A percentile compares a stretch with the other conserved stretches of the same genome.
phyloP scores from a whole-genome alignment of 1,140 invertebrate genomes.

The Hyphantria cunea region DNA sequence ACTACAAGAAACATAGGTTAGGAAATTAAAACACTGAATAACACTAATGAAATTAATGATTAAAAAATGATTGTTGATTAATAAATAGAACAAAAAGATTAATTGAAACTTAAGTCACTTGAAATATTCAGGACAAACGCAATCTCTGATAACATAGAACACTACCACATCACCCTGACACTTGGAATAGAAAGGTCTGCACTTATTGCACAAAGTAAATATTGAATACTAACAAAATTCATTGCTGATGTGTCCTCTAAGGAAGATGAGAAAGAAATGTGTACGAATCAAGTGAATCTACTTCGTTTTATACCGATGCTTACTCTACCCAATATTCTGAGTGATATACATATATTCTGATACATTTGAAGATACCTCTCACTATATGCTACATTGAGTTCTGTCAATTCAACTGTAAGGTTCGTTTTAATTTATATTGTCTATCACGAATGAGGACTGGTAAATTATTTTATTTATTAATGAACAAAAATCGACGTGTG shows the following conservation, averaged over 20 bases:
- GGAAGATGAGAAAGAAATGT: neutral
- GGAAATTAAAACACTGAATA: too few relatives aligned
- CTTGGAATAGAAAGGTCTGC: neutral
- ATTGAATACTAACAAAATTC: slow-evolving; percentile 1
- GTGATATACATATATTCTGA: neutral
- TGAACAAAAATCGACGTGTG: neutral
- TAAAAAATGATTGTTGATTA: too few relatives aligned
- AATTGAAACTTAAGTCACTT: too few relatives aligned
- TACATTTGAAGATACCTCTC: neutral
- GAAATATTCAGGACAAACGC: neutral
- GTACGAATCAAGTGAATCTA: neutral
- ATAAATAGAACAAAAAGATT: too few relatives aligned
- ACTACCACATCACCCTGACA: neutral
- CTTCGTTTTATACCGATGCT: slow-evolving; percentile 1
- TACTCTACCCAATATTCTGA: neutral
- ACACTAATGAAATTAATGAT: too few relatives aligned
- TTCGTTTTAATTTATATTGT: neutral
- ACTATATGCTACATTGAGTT: neutral
- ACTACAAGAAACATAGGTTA: too few relatives aligned
- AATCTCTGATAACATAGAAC: neutral
- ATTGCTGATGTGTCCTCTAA: neutral
- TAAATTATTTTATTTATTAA: slow-evolving; percentile 1
- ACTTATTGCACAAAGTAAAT: neutral
- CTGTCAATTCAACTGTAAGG: neutral
- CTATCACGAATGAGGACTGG: neutral